Evolutionary conservation across 2,797 vertebrate genomes (phyloP), one percentile per base, ranked within the genome.

Genomic region (Serranus cabrilla): DNA sequence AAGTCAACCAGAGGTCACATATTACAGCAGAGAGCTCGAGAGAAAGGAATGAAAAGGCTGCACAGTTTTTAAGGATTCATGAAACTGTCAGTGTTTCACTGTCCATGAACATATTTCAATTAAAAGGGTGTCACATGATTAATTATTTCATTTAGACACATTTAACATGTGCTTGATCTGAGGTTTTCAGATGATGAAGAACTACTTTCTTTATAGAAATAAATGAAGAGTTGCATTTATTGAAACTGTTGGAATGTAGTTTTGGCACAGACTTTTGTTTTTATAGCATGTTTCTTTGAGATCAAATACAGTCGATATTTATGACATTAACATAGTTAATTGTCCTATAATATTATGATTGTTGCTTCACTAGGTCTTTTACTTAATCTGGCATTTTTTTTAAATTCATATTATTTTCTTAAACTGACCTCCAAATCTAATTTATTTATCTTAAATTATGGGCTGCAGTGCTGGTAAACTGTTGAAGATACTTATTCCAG

Each of bases 1-100:
- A 71, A 83, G 72, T 84, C 73, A 89, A 16, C 57, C 59, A 59
- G 20, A 31, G 60, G 80, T 80, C 40, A 74, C 63, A 43, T 65
- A 20, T 74, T 56, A 71, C n/a, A 54, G 42, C 74, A 25, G 46
- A 80, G 45, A 69, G 50, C 39, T 59, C 47, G 68, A 21, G 51
- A 66, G 17, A 54, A 27, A 45, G 9, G 58, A 67, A 56, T 12
- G 16, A 58, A n/a, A 57, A 25, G 46, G 25, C 42, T 27, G 50
- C 61, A 56, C 11, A 23, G 12, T 55, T 62, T 71, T n/a, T 71
- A 5, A 64, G 12, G 12, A 52, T 77, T 52, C 21, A 21, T 64
- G 2, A 72, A 43, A 51, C 34, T 31, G 11, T 59, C 5, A 21
- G 5, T 18, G 43, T 45, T 54, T 52, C n/a, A 47, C 9, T 17